Evolutionary conservation across 2,888 invertebrate species (phyloP), one percentile per base, ranked within the genome.

Genomic region (Leucophenga maculata): DNA sequence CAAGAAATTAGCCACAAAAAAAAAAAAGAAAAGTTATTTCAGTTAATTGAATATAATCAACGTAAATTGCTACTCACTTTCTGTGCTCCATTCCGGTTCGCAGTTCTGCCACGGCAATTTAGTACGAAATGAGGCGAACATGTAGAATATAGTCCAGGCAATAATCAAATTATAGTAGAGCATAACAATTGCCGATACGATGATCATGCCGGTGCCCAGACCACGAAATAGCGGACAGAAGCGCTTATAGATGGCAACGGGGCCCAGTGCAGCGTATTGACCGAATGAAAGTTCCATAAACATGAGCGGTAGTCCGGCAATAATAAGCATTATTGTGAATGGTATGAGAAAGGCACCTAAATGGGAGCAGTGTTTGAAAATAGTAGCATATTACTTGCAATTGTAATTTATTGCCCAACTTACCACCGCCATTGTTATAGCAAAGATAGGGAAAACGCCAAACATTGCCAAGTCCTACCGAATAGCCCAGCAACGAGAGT

Each of bases 231-330:
- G 90, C 14, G 88, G 88, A 72, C 88, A 95, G 86, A 95, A 94
- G 79, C 93, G 92, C 79, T 93, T 92, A 90, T 94, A 95, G 62
- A 94, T 93, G 16, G 94, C 94, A 16, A 95, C 93, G 0, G 95
- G 95, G 11, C 93, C 93, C 68, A 93, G 86, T 4, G 93, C 94
- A 32, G 94, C 94, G 85, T 93, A 96, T 86, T 96, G 95, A 0
- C 95, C 95, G 73, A 96, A 92, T 0, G 94, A 92, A n/a, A 95
- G 89, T 86, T 95, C 95, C 93, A 95, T 93, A 83, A 95, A 95
- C 91, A 95, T 94, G 8, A 95, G 90, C 31, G 95, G 95, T 68
- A 95, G 89, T 8, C 95, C 95, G 68, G 94, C 94, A 78, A 94
- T 92, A 77, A 95, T 90, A 74, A 96, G 90, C 93, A 95, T 94